A percentile compares a stretch with the other conserved stretches of the same genome.
Evolutionary conservation across 2,888 invertebrate species (phyloP).

Genomic region (Tetranychus piercei): DNA sequence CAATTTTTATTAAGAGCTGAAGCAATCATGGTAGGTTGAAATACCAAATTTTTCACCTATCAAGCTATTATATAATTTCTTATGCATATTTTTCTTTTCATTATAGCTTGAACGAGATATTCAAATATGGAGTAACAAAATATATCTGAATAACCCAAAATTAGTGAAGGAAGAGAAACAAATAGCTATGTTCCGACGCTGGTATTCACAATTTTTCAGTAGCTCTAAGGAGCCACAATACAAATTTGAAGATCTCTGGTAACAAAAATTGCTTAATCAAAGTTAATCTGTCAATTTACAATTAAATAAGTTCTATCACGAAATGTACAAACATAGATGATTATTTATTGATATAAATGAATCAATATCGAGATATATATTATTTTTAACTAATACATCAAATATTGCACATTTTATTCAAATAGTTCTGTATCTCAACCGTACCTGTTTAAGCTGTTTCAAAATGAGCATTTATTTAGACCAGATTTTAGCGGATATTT

Average conservation of each 20-base stretch:
- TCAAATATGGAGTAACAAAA: conserved; percentile 68
- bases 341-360: too few species aligned
- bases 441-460: too few species aligned
- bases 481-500: too few species aligned
- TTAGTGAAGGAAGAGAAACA: conserved; percentile 54
- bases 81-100: conserved; percentile 11
- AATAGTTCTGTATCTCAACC: too few species aligned
- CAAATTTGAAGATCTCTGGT: not conserved
- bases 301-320: too few species aligned
- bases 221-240: conserved; percentile 35
- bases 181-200: conserved; percentile 51
- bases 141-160: conserved; percentile 48
- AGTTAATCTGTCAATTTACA: too few species aligned
- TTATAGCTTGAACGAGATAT: conserved; percentile 61
- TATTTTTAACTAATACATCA: too few species aligned
- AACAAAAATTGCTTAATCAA: not conserved
- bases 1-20: conserved; percentile 50
- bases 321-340: too few species aligned
- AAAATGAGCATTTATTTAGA: too few species aligned
- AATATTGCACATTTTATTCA: too few species aligned
- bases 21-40: conserved; percentile 28
- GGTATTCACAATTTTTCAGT: conserved; percentile 72
- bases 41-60: not conserved
- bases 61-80: not conserved
- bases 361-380: too few species aligned